Evolutionary conservation across 2,888 invertebrate genomes (phyloP), one percentile per base, ranked within the genome.

Genomic region (Heliconius ethilla): DNA sequence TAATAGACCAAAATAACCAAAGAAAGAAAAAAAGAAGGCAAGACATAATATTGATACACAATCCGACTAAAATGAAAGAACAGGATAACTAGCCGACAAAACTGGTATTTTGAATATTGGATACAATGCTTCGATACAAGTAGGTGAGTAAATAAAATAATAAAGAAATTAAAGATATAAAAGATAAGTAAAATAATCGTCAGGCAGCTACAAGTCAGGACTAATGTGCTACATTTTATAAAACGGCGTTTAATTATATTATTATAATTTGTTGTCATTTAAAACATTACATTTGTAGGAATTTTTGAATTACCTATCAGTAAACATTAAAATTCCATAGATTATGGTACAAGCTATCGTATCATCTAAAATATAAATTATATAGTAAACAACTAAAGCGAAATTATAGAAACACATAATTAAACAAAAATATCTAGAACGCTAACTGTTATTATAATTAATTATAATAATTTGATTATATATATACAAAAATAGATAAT

Each of bases 171-270:
- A 18, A 51, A 51, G 18, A 18, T 18, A 51, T 51, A 51, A 18
- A 51, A 51, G 18, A 84, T 86, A 87, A 86, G 81, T 87, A 78
- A 25, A 79, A 77, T 90, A 91, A 91, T 91, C 92, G 91, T 92
- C 92, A 87, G 87, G 88, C 92, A 92, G 91, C 91, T 89, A 33
- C 33, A 33, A 33, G 33, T 33, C 33, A 33, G 89, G 87, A 87
- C 88, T 87, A 88, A 86, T 79, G 76, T 80, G 82, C 78, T 81
- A 77, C 59, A 79, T 45, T 88, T 76, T 88, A 89, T 87, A 83
- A 79, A 82, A 77, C 82, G 82, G 81, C 83, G 33, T 40, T 45
- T 33, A 72, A 51, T 55, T 55, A 22, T 45, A 27, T 13, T 70
- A 18, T 15, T 22, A 45, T 70, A 40, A 65, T 37, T 22, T 81